phyloP scores from a whole-genome alignment of 2,888 invertebrate species.

The Elysia crispata region DNA sequence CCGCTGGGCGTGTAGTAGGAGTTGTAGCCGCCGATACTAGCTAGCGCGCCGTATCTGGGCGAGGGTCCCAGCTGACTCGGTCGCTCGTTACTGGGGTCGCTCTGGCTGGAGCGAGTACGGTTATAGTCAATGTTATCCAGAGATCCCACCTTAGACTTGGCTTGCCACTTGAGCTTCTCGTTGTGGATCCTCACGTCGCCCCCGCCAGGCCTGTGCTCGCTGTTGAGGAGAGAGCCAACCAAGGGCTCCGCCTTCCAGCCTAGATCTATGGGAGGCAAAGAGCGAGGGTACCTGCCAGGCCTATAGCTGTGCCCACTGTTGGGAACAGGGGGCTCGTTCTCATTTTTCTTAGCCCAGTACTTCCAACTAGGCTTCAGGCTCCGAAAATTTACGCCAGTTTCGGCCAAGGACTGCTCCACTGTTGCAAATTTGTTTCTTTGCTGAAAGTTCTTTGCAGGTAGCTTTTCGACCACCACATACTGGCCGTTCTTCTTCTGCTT shows the following conservation, averaged over 20 bases:
- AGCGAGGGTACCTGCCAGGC: neutral
- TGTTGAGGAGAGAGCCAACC: slow-evolving; percentile 64
- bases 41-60: slow-evolving; percentile 61
- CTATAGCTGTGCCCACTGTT: neutral
- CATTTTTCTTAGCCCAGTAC: slow-evolving; percentile 36
- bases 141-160: slow-evolving; percentile 87
- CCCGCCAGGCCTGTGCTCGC: slow-evolving; percentile 62
- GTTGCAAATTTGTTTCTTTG: slow-evolving; percentile 21
- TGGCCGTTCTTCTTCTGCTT: slow-evolving; percentile 62
- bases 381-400: slow-evolving; percentile 48
- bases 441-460: slow-evolving; percentile 50
- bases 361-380: slow-evolving; percentile 53
- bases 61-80: slow-evolving; percentile 47
- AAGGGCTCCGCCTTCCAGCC: slow-evolving; percentile 63
- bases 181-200: slow-evolving; percentile 58
- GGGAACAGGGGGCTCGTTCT: slow-evolving; percentile 5
- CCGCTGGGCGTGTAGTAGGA: slow-evolving; percentile 64
- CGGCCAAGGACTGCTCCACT: slow-evolving; percentile 40
- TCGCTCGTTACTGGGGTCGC: slow-evolving; percentile 38
- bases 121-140: slow-evolving; percentile 62
- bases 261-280: slow-evolving; percentile 62
- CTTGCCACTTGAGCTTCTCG: slow-evolving; percentile 80
- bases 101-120: slow-evolving; percentile 15
- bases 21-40: slow-evolving; percentile 53
- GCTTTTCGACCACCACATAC: slow-evolving; percentile 66